Base-by-base conservation (phyloP, 2,113 vertebrate genomes). In the Zingel zingel region DNA sequence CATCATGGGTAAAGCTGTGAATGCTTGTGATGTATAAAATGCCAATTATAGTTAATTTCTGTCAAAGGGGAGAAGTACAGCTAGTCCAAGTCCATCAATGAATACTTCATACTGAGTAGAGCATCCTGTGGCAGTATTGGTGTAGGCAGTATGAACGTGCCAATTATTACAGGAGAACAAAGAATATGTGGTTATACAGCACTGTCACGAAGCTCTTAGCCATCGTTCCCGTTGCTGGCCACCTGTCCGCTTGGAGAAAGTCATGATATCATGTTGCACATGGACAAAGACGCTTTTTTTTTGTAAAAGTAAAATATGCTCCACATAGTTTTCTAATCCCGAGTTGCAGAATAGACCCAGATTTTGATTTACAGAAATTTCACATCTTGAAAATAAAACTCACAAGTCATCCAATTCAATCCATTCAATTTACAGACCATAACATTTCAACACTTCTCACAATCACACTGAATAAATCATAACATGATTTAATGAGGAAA, bases 11-110 rank as follows among this genome's bases (percentile, higher is more conserved):
- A 95, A 39, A 95, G 88, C 70, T 91, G 91, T 2, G 72, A 14
- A n/a, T 93, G 63, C 51, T 90, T 94, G 82, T 95, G 95, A 86
- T 95, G 94, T 11, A 92, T 70, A 45, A 89, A 56, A 56, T 95
- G 95, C 94, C 94, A 96, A 33, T 94, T 67, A 45, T 78, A 95
- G 53, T 95, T 43, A 11, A 39, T 33, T 33, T 43, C 9, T 10
- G 39, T 95, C 94, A 63, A 96, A 96, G 47, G 95, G 85, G 16
- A 96, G 93, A 48, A 95, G 88, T 1, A 57, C 19, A 25, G 91
- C 94, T 69, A 95, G 85, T 18, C 85, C 87, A 0, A 95, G 86
- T 18, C 86, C 88, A 0, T 90, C 92, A 0, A 85, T 48, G 16
- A 93, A 83, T 1, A 95, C n/a, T 81, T 94, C 83, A 21, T 51